These are phyloP conservation scores for Bhutanitis thaidina DNA, from an alignment of 2,888 invertebrate genomes.

Conservation along the genomic window DNA sequence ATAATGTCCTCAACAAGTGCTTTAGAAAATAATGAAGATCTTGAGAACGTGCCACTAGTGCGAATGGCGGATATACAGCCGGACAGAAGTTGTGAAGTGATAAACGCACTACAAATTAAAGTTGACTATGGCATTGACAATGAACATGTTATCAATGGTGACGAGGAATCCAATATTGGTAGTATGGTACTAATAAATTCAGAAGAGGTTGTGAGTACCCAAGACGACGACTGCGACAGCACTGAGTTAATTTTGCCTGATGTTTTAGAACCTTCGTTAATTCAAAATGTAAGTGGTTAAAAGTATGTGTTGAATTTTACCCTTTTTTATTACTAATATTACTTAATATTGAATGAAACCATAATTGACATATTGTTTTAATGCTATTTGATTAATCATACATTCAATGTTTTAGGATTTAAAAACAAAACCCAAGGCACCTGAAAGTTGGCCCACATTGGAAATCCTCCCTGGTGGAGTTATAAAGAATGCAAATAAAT, in stretches of 20 bases:
- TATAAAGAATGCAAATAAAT: constrained; percentile 52
- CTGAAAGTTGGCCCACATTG: constrained; percentile 63
- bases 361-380: too few species aligned
- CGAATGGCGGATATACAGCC: constrained; percentile 68
- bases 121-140: constrained; percentile 25
- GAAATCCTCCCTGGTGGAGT: constrained; percentile 69
- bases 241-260: constrained; percentile 49
- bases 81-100: constrained; percentile 39
- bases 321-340: too few species aligned
- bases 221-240: constrained; percentile 31
- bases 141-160: constrained; percentile 29
- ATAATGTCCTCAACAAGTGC: constrained; percentile 50
- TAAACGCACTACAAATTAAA: constrained; percentile 28
- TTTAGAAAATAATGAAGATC: constrained; percentile 52
- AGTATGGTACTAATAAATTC: constrained; percentile 60
- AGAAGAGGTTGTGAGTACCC: constrained; percentile 40
- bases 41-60: constrained; percentile 61
- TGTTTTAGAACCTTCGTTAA: constrained; percentile 20
- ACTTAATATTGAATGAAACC: too few species aligned
- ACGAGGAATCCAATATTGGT: constrained; percentile 57
- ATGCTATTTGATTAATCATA: too few species aligned
- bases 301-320: too few species aligned
- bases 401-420: constrained; percentile 30
- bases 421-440: constrained; percentile 29
- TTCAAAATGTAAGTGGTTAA: constrained; percentile 24